Base-by-base conservation (phyloP, 2,113 vertebrate species). In the Crocuta crocuta region DNA sequence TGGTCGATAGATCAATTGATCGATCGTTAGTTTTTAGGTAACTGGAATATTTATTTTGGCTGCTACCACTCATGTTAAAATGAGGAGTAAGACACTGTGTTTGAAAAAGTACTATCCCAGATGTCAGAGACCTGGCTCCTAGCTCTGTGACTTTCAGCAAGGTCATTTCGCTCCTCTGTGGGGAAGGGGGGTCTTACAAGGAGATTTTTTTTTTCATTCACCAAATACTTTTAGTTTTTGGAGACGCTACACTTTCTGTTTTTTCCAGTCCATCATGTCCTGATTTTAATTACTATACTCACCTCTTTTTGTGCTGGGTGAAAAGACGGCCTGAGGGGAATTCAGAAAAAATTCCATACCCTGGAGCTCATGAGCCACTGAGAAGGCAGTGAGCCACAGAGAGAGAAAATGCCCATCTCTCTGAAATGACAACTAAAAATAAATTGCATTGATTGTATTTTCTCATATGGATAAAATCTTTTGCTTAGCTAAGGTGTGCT, bases 301-400 rank as follows among this genome's bases (percentile, higher is more conserved):
- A 80, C 76, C 55, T 84, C 74, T 71, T 66, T 73, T 43, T 78
- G 80, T 84, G 23, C 66, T 45, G 61, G 83, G 90, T 91, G 94
- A 96, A 84, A 84, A 98, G 66, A 74, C 58, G 96, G 89, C 96
- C 80, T 7, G 21, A 50, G 96, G 97, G 84, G 65, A 71, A 74
- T 84, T 95, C 45, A 31, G 84, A 17, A 97, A 96, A 95, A 92
- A 96, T 98, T 96, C 94, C 94, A 86, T 91, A 71, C 24, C 83
- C 80, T 24, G 9, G n/a, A 74, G 89, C 45, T 63, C 26, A 43
- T 26, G 58, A 89, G 94, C 66, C 97, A 63, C 28, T 31, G 83
- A 94, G 79, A 81, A 78, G 12, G 26, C 86, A 96, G 15, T 97
- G 94, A 97, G 83, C 96, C 43, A 7, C 33, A 19, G 13, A 92